These are phyloP conservation scores for Sylvia atricapilla DNA, from an alignment of 2,113 vertebrate genomes.

Conservation along the genomic window DNA sequence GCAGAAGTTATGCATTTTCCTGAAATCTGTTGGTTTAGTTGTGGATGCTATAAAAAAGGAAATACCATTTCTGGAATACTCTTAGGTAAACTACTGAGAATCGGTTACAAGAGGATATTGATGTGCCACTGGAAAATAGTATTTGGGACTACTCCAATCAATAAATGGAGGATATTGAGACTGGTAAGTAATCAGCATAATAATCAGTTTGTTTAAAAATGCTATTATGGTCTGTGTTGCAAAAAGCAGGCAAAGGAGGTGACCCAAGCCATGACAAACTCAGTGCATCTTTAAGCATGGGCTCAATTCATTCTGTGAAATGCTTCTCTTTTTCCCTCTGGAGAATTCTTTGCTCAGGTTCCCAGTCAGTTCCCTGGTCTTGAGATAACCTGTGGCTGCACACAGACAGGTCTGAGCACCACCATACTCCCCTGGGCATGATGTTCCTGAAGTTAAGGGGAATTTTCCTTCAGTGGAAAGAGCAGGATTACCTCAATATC, in stretches of 20 bases:
- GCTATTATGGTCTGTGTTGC: not conserved
- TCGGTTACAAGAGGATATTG: not conserved
- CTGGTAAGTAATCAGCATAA: not conserved
- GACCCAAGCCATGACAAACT: not conserved
- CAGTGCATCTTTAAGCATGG: not conserved
- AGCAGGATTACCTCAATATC: not conserved
- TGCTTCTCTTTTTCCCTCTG: not conserved
- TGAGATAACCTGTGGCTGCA: not conserved
- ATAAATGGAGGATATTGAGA: not conserved
- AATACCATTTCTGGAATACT: not conserved
- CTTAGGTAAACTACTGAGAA: not conserved
- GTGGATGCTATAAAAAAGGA: not conserved
- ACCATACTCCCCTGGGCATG: not conserved
- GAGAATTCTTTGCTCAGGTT: not conserved
- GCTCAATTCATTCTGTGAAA: not conserved
- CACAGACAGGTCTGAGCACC: not conserved
- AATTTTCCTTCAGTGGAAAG: not conserved
- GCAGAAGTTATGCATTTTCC: not conserved
- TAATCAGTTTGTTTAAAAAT: not conserved
- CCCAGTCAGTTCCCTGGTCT: not conserved
- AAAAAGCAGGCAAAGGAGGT: not conserved
- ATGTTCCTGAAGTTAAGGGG: not conserved
- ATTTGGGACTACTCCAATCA: not conserved
- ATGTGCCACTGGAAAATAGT: not conserved
- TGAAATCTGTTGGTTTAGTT: not conserved